Percentiles rank a stretch among this genome's conserved stretches.
These are phyloP conservation scores for Andinoacara biseriatus DNA, from an alignment of 2,113 vertebrate species.

Conservation along the genomic window DNA sequence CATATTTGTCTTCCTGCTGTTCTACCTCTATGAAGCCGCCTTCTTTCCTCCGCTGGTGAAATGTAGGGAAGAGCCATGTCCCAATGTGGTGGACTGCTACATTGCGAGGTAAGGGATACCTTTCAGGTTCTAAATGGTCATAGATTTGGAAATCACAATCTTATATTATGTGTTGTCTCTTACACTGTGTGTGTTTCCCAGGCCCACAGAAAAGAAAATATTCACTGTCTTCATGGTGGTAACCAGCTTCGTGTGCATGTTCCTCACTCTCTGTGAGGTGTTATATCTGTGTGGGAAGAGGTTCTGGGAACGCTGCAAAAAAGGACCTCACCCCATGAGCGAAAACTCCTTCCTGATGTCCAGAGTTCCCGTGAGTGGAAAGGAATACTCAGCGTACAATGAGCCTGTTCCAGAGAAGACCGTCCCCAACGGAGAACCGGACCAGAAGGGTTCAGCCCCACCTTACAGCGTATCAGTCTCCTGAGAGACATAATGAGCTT, in stretches of 20 bases:
- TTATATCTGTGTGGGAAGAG: slow-evolving; percentile 87
- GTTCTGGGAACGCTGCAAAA: slow-evolving; percentile 67
- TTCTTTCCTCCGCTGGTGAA: slow-evolving; percentile 86
- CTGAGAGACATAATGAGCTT: slow-evolving; percentile 25
- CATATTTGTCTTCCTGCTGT: slow-evolving; percentile 86
- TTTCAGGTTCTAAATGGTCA: not conserved
- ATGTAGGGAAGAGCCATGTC: slow-evolving; percentile 84
- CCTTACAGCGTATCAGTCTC: slow-evolving; percentile 45
- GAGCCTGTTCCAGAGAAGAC: slow-evolving; percentile 10
- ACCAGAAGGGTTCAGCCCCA: slow-evolving; percentile 31
- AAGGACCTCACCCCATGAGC: not conserved
- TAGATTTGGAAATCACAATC: not conserved
- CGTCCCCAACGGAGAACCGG: not conserved
- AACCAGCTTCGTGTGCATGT: slow-evolving; percentile 84
- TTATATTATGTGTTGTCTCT: not conserved
- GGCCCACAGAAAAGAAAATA: slow-evolving; percentile 90
- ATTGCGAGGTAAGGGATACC: slow-evolving; percentile 74
- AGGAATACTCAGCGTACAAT: slow-evolving; percentile 21
- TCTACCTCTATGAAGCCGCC: slow-evolving; percentile 84
- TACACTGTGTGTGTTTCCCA: slow-evolving; percentile 44
- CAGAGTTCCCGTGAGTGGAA: slow-evolving; percentile 28
- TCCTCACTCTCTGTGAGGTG: slow-evolving; percentile 85
- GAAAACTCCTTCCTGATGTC: slow-evolving; percentile 46
- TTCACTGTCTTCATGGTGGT: slow-evolving; percentile 92
- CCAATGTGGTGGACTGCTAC: slow-evolving; percentile 91